Evolutionary conservation across 2,113 vertebrate genomes (phyloP).

Genomic region (Carlito syrichta): DNA sequence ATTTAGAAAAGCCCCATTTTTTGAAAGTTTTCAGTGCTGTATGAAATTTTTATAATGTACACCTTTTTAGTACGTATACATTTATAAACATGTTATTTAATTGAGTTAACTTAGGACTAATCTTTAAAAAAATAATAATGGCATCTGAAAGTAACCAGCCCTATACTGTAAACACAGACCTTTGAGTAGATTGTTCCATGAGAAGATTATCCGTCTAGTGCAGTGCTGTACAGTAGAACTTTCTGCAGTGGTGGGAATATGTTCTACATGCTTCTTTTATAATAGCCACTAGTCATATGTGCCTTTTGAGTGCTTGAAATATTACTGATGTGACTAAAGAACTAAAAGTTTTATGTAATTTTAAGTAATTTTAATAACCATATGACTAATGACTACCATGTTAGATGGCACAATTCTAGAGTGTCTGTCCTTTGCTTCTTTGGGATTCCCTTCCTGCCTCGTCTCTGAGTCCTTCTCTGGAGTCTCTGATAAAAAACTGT

Average conservation of each 20-base stretch:
- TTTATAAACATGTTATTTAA: slow-evolving; percentile 40
- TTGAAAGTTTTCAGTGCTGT: slow-evolving; percentile 12
- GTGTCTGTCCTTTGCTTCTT: not conserved
- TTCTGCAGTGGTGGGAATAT: not conserved
- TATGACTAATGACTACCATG: not conserved
- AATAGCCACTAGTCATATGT: not conserved
- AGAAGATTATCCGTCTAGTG: not conserved
- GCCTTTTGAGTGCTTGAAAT: not conserved
- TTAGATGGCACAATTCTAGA: not conserved
- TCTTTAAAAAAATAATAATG: not conserved
- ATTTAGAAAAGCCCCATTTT: slow-evolving; percentile 47
- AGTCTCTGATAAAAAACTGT: not conserved
- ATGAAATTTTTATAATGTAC: slow-evolving; percentile 29
- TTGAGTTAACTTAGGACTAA: not conserved
- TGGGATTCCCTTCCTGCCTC: not conserved
- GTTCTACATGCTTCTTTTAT: not conserved
- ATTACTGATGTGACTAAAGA: not conserved
- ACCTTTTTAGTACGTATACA: not conserved
- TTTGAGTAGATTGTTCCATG: not conserved
- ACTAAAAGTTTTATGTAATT: not conserved
- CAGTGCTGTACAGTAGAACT: not conserved
- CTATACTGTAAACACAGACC: not conserved
- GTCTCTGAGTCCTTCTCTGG: not conserved
- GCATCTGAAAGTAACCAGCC: not conserved
- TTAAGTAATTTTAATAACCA: not conserved